Evolutionary conservation across 2,113 vertebrate genomes (phyloP).

Genomic region (Pungitius pungitius): DNA sequence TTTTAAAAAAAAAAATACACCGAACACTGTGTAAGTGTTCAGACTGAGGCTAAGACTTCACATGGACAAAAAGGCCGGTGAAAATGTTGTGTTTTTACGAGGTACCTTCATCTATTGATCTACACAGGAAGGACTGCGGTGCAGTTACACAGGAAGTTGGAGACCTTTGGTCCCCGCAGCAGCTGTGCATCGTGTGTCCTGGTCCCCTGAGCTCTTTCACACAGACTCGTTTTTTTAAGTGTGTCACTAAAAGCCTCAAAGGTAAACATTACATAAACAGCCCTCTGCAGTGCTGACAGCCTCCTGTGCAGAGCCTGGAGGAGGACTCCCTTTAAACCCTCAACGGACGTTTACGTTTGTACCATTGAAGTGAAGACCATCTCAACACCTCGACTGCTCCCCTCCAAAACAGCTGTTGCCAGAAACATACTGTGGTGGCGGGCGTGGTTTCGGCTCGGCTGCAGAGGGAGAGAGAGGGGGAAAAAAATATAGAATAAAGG

Average conservation of each 20-base stretch:
- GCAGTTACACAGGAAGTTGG: conserved; percentile 50
- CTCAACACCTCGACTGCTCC: conserved; percentile 4
- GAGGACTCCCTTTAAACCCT: conserved; percentile 27
- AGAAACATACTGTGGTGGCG: no score
- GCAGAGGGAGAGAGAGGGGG: no score
- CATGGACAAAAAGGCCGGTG: background rate
- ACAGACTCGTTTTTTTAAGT: conserved; percentile 39
- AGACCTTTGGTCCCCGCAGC: conserved; percentile 40
- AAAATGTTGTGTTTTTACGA: conserved; percentile 24
- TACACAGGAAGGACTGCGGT: background rate
- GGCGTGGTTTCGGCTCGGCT: no score
- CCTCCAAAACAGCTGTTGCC: no score
- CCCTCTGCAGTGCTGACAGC: conserved; percentile 11
- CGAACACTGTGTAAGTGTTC: background rate
- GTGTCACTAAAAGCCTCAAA: conserved; percentile 57
- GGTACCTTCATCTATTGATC: conserved; percentile 32
- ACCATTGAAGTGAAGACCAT: conserved; percentile 22
- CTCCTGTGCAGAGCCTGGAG: conserved; percentile 14
- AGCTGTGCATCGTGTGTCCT: conserved; percentile 25
- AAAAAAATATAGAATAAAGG: no score
- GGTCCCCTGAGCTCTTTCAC: conserved; percentile 24
- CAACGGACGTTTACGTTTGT: conserved; percentile 28
- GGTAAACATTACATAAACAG: conserved; percentile 56
- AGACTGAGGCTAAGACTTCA: background rate
- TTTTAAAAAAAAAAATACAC: background rate